These are phyloP conservation scores for Dipodomys ordii DNA, from an alignment of 2,113 vertebrate genomes.

Conservation along the genomic window DNA sequence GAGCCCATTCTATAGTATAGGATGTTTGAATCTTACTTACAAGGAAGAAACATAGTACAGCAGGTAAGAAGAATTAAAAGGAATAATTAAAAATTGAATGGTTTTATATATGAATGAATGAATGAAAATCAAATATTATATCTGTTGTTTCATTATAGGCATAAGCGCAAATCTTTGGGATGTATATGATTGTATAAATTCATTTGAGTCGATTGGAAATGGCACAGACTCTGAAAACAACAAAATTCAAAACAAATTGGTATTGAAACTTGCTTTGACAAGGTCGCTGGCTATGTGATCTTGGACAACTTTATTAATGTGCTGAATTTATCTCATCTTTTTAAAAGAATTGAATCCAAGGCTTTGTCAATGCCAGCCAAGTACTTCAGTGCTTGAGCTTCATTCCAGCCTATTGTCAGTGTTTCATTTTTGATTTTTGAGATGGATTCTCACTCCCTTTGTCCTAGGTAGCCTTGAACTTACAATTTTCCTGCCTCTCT, in stretches of 20 bases:
- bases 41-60: background rate
- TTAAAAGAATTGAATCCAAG: too few species aligned
- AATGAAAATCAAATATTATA: constrained; percentile 18
- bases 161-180: background rate
- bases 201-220: background rate
- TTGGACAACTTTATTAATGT: background rate
- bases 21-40: background rate
- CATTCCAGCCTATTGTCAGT: too few species aligned
- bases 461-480: too few species aligned
- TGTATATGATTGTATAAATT: constrained; percentile 18
- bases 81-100: background rate
- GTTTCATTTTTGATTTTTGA: too few species aligned
- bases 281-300: background rate
- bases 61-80: background rate
- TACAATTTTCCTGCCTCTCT: too few species aligned
- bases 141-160: background rate
- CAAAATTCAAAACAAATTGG: background rate
- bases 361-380: too few species aligned
- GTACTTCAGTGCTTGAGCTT: too few species aligned
- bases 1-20: background rate
- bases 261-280: constrained; percentile 5
- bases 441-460: too few species aligned
- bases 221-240: background rate
- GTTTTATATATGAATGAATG: background rate
- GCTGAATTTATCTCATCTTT: background rate